Base-by-base conservation (phyloP, 2,113 vertebrate genomes). In the Mustela lutreola region DNA sequence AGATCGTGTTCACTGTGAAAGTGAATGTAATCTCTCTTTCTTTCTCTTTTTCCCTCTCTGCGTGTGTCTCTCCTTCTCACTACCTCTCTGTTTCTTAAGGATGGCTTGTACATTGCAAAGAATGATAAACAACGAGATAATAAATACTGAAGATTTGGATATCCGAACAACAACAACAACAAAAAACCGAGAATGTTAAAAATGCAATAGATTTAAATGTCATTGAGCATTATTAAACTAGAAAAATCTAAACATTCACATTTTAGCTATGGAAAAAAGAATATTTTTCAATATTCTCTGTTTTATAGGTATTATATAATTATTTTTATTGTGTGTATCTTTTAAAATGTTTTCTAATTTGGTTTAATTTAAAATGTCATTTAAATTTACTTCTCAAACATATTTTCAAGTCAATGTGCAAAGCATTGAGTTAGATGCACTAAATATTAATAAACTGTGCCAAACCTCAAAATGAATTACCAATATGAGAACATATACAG, bases 361-460 rank as follows among this genome's bases (percentile, higher is more conserved):
- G 0, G 5, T 33, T 86, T 73, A 82, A 93, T 76, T 97, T 82
- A 89, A 96, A 89, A 71, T 19, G 6, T 65, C 28, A 67, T 65
- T 86, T 91, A 76, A 91, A 91, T 89, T 96, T 79, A 81, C 11
- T 67, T 92, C 36, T 50, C 8, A 36, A 75, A n/a, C 82, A 5
- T 26, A 63, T 81, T 87, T 94, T 87, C 7, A 89, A 28, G 31
- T 65, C 60, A 70, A 16, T 53, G 11, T 90, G 2, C 8, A 93
- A 94, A 94, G 3, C 9, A 65, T 65, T 80, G 26, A 89, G 3
- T 80, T 91, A 95, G 36, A 6, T 65, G 11, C 7, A 73, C 26
- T 91, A 84, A 85, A 94, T 93, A 91, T 90, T 94, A 89, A 94
- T 71, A 95, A 93, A 91, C 5, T 71, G 39, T 14, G 48, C 19